Percentiles rank a stretch among this genome's conserved stretches.
Conservation (phyloP, 1,140 invertebrate genomes). For the Eubasilissa regina region DNA sequence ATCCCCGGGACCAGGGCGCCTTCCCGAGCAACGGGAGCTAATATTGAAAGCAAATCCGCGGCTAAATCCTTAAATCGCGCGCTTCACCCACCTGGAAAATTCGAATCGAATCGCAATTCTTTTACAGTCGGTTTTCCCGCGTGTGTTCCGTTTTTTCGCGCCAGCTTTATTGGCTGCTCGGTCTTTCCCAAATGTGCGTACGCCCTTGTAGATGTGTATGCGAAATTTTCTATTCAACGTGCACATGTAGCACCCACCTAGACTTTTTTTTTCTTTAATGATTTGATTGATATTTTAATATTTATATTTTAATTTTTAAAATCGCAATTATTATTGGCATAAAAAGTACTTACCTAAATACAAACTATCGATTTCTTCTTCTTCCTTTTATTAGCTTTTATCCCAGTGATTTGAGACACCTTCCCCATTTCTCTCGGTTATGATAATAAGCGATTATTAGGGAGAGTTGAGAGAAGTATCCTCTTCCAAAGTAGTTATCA, state of each 20-base stretch:
- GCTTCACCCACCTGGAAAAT: slow-evolving; percentile 71
- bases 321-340: no score
- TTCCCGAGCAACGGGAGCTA: slow-evolving; percentile 67
- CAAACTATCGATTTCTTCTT: no score
- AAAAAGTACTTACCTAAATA: no score
- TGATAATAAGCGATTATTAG: no score
- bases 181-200: slow-evolving; percentile 28
- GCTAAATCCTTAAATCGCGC: slow-evolving; percentile 73
- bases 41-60: slow-evolving; percentile 75
- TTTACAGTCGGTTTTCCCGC: slow-evolving; percentile 55
- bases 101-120: slow-evolving; percentile 60
- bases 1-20: slow-evolving; percentile 55
- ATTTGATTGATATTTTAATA: no score
- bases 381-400: no score
- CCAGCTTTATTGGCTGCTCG: slow-evolving; percentile 25
- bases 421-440: no score
- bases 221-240: not conserved
- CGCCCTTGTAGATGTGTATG: not conserved
- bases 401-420: no score
- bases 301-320: no score
- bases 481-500: no score
- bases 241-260: not conserved
- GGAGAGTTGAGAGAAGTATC: no score
- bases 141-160: slow-evolving; percentile 32
- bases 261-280: not conserved